Percentiles rank a stretch among this genome's conserved stretches.
Evolutionary conservation across 2,113 vertebrate genomes (phyloP).

Genomic region (Tor tambroides): DNA sequence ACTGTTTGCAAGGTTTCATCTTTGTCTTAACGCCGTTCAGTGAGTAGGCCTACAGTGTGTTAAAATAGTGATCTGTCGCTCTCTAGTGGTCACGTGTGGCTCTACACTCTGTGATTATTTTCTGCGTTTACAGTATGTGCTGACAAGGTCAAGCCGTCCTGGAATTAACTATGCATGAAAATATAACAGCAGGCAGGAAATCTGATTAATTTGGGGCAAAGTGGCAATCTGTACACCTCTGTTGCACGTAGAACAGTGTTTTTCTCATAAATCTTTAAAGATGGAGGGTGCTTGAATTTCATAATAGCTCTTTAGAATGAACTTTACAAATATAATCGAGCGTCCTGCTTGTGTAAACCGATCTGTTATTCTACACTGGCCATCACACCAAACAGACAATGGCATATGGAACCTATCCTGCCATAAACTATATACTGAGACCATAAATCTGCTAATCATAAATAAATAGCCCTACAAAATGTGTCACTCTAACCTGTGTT

Average conservation of each 20-base stretch:
- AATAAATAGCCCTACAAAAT: too few relatives aligned
- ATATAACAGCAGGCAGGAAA: neutral
- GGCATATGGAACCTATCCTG: neutral
- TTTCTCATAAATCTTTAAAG: neutral
- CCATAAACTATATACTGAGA: neutral
- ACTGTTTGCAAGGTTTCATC: neutral
- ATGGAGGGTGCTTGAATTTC: neutral
- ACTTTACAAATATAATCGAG: constrained; percentile 20
- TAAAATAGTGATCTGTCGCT: constrained; percentile 31
- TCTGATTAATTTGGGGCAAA: constrained; percentile 1
- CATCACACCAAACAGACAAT: neutral
- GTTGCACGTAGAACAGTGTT: neutral
- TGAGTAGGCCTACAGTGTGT: too few relatives aligned
- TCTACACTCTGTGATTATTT: constrained; percentile 7
- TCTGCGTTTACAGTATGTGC: neutral
- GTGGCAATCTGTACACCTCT: constrained; percentile 10
- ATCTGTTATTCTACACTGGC: neutral
- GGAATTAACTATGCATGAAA: constrained; percentile 14
- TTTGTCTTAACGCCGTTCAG: too few relatives aligned
- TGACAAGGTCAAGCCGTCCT: constrained; percentile 12
- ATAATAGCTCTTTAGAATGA: neutral
- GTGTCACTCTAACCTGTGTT: too few relatives aligned
- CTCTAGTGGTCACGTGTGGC: constrained; percentile 43
- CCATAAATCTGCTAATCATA: neutral
- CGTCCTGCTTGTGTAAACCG: neutral